Evolutionary conservation across 2,888 invertebrate genomes (phyloP).

Genomic region (Rhagonycha lutea): DNA sequence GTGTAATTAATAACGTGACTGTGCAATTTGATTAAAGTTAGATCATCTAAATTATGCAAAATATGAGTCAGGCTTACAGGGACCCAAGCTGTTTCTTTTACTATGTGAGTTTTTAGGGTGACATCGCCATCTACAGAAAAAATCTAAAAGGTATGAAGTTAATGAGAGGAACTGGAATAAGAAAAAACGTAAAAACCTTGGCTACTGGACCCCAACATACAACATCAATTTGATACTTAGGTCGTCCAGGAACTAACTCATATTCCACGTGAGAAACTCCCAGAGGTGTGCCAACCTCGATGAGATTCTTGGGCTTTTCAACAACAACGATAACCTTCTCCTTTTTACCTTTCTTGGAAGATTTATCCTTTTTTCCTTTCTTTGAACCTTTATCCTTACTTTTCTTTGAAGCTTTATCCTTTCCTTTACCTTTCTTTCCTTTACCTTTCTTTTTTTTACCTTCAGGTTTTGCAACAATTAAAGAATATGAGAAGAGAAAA

Average conservation of each 20-base stretch:
- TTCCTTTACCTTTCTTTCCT: too few relatives aligned
- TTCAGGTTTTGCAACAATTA: background rate
- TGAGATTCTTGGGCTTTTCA: conserved; percentile 26
- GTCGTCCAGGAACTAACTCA: conserved; percentile 30
- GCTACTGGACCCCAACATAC: conserved; percentile 36
- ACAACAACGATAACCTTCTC: background rate
- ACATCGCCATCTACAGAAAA: conserved; percentile 26
- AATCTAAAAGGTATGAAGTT: conserved; percentile 17
- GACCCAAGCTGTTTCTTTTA: conserved; percentile 30
- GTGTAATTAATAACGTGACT: conserved; percentile 24
- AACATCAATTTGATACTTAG: conserved; percentile 34
- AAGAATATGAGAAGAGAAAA: conserved; percentile 26
- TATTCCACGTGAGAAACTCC: conserved; percentile 35
- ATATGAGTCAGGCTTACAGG: conserved; percentile 23
- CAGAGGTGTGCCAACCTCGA: conserved; percentile 29
- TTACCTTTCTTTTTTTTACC: conserved; percentile 12
- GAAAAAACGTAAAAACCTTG: conserved; percentile 24
- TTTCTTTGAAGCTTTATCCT: conserved; percentile 6
- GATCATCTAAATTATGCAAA: conserved; percentile 14
- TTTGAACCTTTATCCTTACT: background rate
- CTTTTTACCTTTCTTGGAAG: conserved; percentile 5
- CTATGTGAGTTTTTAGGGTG: conserved; percentile 19
- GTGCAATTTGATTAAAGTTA: conserved; percentile 26
- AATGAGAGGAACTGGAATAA: background rate
- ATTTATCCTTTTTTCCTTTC: background rate